These are phyloP conservation scores for Eupithecia centaureata DNA, from an alignment of 2,888 invertebrate genomes.

Conservation along the genomic window DNA sequence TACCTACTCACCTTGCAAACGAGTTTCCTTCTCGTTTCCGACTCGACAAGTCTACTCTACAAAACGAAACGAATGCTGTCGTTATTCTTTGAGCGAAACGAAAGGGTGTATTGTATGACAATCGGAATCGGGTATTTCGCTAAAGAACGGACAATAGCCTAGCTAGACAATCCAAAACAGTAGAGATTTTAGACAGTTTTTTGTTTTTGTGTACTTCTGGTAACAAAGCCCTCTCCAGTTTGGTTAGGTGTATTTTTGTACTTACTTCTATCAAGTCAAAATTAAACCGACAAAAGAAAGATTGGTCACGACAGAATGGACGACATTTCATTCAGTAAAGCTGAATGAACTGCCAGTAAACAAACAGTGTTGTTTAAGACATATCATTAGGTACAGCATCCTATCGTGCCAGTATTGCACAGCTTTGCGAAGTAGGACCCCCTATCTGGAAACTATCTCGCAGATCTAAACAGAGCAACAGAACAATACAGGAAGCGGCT, in stretches of 20 bases:
- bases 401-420: not conserved
- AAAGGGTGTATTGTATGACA: not conserved
- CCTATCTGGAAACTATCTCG: slow-evolving; percentile 31
- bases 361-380: not conserved
- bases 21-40: not conserved
- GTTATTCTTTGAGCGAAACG: not conserved
- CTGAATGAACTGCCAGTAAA: not conserved
- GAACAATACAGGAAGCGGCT: slow-evolving; percentile 6
- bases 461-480: not conserved
- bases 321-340: not conserved
- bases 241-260: not conserved
- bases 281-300: not conserved
- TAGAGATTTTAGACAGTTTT: no score
- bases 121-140: not conserved
- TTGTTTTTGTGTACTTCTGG: not conserved
- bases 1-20: slow-evolving; percentile 1
- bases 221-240: not conserved
- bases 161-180: no score
- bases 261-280: not conserved
- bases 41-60: not conserved
- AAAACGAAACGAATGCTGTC: not conserved
- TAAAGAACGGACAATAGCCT: not conserved
- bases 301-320: not conserved
- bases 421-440: not conserved
- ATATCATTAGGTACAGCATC: not conserved